phyloP scores from a whole-genome alignment of 2,888 invertebrate species.

The Girardia tigrina region DNA sequence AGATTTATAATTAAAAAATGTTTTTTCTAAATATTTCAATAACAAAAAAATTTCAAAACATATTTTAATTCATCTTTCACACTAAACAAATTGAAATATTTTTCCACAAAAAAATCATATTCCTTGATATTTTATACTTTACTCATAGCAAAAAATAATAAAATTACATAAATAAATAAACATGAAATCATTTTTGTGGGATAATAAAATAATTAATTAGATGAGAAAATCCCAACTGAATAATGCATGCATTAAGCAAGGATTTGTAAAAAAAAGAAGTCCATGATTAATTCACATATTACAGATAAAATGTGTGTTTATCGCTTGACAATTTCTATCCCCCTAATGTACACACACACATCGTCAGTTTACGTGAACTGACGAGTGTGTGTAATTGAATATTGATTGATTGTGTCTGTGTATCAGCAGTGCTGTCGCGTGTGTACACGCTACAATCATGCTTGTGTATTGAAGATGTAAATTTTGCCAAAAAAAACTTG shows the following conservation, averaged over 20 bases:
- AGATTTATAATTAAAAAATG: too few relatives aligned
- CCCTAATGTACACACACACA: background rate
- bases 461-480: background rate
- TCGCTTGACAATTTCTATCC: background rate
- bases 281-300: background rate
- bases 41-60: too few relatives aligned
- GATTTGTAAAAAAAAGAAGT: background rate
- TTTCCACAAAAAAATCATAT: too few relatives aligned
- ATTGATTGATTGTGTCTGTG: background rate
- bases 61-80: too few relatives aligned
- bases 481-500: background rate
- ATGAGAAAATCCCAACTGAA: background rate
- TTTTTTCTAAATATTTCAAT: too few relatives aligned
- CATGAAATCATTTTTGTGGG: too few relatives aligned
- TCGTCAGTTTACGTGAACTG: background rate
- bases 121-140: too few relatives aligned
- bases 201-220: background rate
- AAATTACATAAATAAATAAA: too few relatives aligned
- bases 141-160: too few relatives aligned
- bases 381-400: background rate
- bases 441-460: background rate
- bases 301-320: background rate
- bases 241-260: background rate
- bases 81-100: too few relatives aligned
- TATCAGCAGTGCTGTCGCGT: background rate